phyloP scores from a whole-genome alignment of 2,113 vertebrate species.

The Emydocephalus ijimae region DNA sequence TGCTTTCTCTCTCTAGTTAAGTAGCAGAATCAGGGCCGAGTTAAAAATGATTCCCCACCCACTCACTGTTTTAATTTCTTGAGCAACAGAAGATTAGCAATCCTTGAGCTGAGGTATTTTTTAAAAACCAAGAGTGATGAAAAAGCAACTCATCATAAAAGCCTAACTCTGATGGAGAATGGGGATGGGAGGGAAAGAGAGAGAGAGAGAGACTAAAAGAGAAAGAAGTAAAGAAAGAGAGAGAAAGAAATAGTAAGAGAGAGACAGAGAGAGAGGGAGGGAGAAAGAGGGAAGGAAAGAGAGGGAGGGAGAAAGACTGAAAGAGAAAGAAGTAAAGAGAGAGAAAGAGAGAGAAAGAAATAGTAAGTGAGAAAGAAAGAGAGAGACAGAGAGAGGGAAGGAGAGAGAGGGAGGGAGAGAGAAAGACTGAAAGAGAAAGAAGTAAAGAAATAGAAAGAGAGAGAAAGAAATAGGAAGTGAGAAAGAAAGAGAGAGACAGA shows the following conservation, averaged over 20 bases:
- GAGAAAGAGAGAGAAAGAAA: too few relatives aligned
- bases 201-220: not conserved
- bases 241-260: too few relatives aligned
- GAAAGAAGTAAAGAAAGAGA: too few relatives aligned
- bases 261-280: not conserved
- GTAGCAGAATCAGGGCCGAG: not conserved
- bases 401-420: fast-evolving
- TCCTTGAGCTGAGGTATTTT: not conserved
- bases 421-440: fast-evolving
- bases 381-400: too few relatives aligned
- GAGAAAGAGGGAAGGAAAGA: too few relatives aligned
- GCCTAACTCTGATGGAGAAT: fast-evolving
- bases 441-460: too few relatives aligned
- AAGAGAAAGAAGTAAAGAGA: not conserved
- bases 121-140: not conserved
- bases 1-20: fast-evolving
- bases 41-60: not conserved
- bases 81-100: not conserved
- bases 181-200: not conserved
- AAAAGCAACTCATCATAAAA: not conserved
- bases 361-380: not conserved
- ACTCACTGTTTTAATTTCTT: not conserved
- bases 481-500: too few relatives aligned
- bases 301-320: too few relatives aligned
- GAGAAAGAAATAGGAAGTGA: too few relatives aligned